These are phyloP conservation scores for Deroplatys truncata DNA, from an alignment of 2,888 invertebrate species.

Conservation along the genomic window DNA sequence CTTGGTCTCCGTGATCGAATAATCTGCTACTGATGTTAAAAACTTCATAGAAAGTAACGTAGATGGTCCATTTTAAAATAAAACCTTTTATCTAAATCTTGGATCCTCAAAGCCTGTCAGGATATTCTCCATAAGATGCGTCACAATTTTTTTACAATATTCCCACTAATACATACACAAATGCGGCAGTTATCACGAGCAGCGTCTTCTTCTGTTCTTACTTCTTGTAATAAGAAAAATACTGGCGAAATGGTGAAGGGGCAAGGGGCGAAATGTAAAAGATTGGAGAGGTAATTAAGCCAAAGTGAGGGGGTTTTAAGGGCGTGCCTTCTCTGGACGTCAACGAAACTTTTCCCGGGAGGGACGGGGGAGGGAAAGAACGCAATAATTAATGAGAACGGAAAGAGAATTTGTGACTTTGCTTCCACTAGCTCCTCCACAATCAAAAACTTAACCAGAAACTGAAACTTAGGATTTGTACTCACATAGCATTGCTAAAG, in stretches of 20 bases:
- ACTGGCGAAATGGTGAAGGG: background rate
- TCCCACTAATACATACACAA: too few species aligned
- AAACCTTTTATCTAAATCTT: too few species aligned
- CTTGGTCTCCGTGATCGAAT: too few species aligned
- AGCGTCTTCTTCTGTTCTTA: background rate
- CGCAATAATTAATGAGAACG: conserved; percentile 9
- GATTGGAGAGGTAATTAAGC: conserved; percentile 12
- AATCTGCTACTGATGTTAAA: too few species aligned
- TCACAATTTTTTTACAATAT: too few species aligned
- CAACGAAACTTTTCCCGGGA: conserved; percentile 8
- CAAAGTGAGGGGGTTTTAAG: background rate
- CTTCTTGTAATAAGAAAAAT: conserved; percentile 13
- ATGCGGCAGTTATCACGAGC: background rate
- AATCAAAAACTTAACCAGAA: background rate
- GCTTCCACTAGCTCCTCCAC: background rate
- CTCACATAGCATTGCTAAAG: background rate
- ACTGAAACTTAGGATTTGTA: background rate
- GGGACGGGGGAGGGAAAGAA: background rate
- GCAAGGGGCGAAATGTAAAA: background rate
- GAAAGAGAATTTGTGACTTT: conserved; percentile 4
- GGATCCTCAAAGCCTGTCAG: too few species aligned
- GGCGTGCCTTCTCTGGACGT: background rate
- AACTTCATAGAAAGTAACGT: too few species aligned
- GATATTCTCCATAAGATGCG: too few species aligned
- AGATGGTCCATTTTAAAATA: too few species aligned